phyloP scores from a whole-genome alignment of 2,113 vertebrate genomes.

The Rhinichthys klamathensis region DNA sequence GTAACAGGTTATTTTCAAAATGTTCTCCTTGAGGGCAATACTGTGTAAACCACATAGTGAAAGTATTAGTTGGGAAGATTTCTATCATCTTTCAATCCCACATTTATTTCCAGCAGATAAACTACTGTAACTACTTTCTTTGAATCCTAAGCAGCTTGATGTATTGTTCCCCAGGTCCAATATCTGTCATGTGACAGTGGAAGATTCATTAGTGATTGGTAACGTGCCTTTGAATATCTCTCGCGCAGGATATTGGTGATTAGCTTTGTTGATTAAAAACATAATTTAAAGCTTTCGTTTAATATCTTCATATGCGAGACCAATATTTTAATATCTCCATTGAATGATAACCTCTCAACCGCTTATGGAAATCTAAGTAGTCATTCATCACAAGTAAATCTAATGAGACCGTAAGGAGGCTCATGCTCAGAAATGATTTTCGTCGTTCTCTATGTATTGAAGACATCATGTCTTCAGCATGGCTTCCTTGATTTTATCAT shows the following conservation, averaged over 20 bases:
- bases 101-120: not conserved
- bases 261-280: slow-evolving; percentile 45
- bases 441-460: not conserved
- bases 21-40: not conserved
- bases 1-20: not conserved
- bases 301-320: slow-evolving; percentile 41
- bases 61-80: not conserved
- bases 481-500: slow-evolving; percentile 42
- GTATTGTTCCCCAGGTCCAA: not conserved
- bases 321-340: slow-evolving; percentile 32
- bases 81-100: not conserved
- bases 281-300: slow-evolving; percentile 40
- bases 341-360: slow-evolving; percentile 33
- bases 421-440: slow-evolving; percentile 34
- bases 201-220: slow-evolving; percentile 43
- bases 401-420: slow-evolving; percentile 41
- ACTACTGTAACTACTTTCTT: slow-evolving; percentile 9
- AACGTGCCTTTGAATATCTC: slow-evolving; percentile 7
- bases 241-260: slow-evolving; percentile 36
- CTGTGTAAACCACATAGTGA: not conserved
- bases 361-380: slow-evolving; percentile 27
- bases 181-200: slow-evolving; percentile 9
- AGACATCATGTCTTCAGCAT: slow-evolving; percentile 1
- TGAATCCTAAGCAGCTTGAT: slow-evolving; percentile 2
- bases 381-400: slow-evolving; percentile 44